Base-by-base conservation (phyloP, 2,797 vertebrate genomes). In the Anabacerthia variegaticeps region DNA sequence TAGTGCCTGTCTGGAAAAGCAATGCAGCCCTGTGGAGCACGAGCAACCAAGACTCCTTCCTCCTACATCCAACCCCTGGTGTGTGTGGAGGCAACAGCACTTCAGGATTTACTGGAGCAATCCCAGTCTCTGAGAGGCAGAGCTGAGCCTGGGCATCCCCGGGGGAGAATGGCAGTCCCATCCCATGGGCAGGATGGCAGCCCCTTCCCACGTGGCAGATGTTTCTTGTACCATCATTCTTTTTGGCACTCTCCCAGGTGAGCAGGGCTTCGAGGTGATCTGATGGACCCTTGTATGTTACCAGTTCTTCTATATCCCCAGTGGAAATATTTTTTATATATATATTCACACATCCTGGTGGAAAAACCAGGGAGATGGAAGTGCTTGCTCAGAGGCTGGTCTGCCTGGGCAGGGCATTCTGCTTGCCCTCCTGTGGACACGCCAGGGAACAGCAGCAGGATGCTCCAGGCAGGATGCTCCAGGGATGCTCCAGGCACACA, bases 371-470 rank as follows among this genome's bases (percentile, higher is more conserved):
- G 44, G 32, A 21, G 51, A 2, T 5, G 30, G 8, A 8, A 27
- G 69, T 0, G 4, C 39, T 18, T 1, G 48, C 46, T 28, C 2
- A 0, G n/a, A 43, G 77, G 43, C 44, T 14, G 39, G 63, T 12
- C 23, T 2, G 71, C 8, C 46, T 1, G 21, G 86, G 74, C 77
- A 9, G 23, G 86, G 71, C 74, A 9, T 37, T 76, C n/a, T 52
- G 8, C 84, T 89, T 87, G 85, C 94, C 94, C 88, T 94, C 92
- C 94, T 59, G 91, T 88, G 90, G 89, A 89, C 88, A 68, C 6
- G 44, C 46, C 32, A 2, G 3, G 81, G 58, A 95, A 92, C 58
- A 91, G 88, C 79, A 94, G 76, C 78, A 8, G 66, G 80, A 66
- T 78, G 61, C 39, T 65, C 39, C 49, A 14, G 39, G 65, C 20